These are phyloP conservation scores for Calliphora vomitoria DNA, from an alignment of 2,888 invertebrate species.

Conservation along the genomic window DNA sequence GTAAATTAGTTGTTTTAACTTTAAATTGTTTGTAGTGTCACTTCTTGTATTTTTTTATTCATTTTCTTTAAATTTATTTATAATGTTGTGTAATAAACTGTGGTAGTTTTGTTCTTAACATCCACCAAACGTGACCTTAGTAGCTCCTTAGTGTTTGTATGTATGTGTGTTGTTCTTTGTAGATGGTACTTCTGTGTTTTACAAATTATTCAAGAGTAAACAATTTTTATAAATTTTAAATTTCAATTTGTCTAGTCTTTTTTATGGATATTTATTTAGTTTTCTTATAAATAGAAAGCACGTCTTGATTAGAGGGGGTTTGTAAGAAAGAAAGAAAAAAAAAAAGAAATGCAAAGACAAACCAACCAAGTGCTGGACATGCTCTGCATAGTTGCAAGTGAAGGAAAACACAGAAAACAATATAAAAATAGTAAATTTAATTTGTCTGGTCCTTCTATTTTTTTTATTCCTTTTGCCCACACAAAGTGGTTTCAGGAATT, in stretches of 20 bases:
- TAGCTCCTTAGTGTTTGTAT: conserved; percentile 3
- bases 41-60: not conserved
- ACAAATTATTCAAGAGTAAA: conserved; percentile 62
- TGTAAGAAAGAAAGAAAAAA: not conserved
- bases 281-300: conserved; percentile 60
- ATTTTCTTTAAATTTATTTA: conserved; percentile 11
- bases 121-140: conserved; percentile 67
- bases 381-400: conserved; percentile 50
- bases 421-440: conserved; percentile 70
- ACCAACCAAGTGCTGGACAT: conserved; percentile 49
- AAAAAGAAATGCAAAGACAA: conserved; percentile 17
- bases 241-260: conserved; percentile 74
- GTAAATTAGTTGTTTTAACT: not conserved
- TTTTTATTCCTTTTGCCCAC: not conserved
- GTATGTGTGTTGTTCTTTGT: not conserved
- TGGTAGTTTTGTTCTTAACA: conserved; percentile 31
- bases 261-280: conserved; percentile 68
- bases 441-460: conserved; percentile 59
- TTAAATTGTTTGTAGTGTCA: not conserved
- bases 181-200: not conserved
- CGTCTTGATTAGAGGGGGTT: conserved; percentile 67
- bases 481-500: conserved; percentile 51
- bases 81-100: conserved; percentile 52
- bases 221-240: conserved; percentile 72
- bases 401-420: conserved; percentile 35